Conservation (phyloP, 2,113 vertebrate species). For the Canis aureus region DNA sequence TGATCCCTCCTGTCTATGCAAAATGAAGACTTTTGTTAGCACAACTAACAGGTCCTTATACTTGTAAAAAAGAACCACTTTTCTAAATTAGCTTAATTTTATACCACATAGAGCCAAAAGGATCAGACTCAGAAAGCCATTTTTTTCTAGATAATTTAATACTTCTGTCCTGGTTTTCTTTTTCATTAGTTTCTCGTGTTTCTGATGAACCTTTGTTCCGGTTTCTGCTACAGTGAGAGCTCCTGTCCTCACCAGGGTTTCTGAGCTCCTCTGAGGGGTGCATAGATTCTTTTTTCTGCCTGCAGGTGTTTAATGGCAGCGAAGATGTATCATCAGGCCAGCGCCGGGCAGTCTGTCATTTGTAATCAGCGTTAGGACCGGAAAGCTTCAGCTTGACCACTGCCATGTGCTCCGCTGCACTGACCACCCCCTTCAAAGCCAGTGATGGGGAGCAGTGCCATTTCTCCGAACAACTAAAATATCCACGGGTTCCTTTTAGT, state of each 20-base stretch:
- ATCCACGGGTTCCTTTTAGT: conserved; percentile 62
- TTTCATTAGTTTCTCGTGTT: conserved; percentile 5
- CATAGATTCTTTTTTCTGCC: neutral
- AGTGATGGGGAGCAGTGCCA: neutral
- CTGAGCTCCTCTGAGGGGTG: neutral
- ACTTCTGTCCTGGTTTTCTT: neutral
- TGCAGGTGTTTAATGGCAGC: neutral
- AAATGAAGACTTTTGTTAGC: conserved; percentile 1
- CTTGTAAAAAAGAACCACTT: neutral
- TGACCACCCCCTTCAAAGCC: fast-evolving
- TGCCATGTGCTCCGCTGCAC: neutral
- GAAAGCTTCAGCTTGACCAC: conserved; percentile 39
- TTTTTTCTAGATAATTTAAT: conserved; percentile 23
- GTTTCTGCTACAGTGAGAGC: neutral
- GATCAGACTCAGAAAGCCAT: conserved; percentile 3
- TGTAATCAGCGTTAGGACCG: neutral
- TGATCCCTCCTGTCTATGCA: neutral
- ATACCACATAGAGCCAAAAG: neutral
- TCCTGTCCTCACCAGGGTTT: neutral
- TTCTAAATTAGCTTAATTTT: conserved; percentile 18
- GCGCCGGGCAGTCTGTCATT: neutral
- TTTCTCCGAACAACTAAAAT: conserved; percentile 60
- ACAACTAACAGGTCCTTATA: neutral
- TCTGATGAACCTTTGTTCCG: neutral
- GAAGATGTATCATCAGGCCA: fast-evolving